Conservation (phyloP, 2,888 invertebrate species). For the Odontocerum albicorne region DNA sequence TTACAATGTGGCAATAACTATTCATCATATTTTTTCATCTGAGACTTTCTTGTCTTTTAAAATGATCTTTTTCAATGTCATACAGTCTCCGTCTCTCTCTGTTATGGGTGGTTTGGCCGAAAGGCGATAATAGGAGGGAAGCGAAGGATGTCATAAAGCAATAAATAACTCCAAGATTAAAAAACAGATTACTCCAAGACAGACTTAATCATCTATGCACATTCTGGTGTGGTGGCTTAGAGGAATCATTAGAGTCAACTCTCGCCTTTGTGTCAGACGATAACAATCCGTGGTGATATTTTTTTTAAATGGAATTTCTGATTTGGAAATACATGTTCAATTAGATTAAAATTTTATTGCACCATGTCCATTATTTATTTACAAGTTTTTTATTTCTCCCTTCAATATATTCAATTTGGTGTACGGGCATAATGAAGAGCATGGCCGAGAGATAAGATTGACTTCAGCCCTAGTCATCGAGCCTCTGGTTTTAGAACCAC, state of each 20-base stretch:
- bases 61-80: slow-evolving; percentile 34
- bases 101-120: slow-evolving; percentile 33
- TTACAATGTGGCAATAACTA: slow-evolving; percentile 35
- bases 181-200: slow-evolving; percentile 29
- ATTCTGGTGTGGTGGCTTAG: slow-evolving; percentile 16
- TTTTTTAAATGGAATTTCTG: too few relatives aligned
- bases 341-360: too few relatives aligned
- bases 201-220: slow-evolving; percentile 29
- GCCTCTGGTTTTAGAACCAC: too few relatives aligned
- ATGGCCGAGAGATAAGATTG: too few relatives aligned
- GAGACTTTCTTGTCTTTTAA: slow-evolving; percentile 21
- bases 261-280: slow-evolving; percentile 15
- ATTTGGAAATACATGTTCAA: too few relatives aligned
- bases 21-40: slow-evolving; percentile 32
- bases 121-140: slow-evolving; percentile 34
- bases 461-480: too few relatives aligned
- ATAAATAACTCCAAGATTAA: slow-evolving; percentile 36
- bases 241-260: slow-evolving; percentile 30
- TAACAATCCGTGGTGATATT: slow-evolving; percentile 14
- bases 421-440: too few relatives aligned
- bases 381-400: too few relatives aligned
- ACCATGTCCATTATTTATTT: too few relatives aligned
- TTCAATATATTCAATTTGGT: too few relatives aligned
- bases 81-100: slow-evolving; percentile 26
- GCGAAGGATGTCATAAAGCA: slow-evolving; percentile 32